A percentile compares a stretch with the other conserved stretches of the same genome.
Evolutionary conservation across 2,113 vertebrate species (phyloP).

Genomic region (Hippopotamus amphibius): DNA sequence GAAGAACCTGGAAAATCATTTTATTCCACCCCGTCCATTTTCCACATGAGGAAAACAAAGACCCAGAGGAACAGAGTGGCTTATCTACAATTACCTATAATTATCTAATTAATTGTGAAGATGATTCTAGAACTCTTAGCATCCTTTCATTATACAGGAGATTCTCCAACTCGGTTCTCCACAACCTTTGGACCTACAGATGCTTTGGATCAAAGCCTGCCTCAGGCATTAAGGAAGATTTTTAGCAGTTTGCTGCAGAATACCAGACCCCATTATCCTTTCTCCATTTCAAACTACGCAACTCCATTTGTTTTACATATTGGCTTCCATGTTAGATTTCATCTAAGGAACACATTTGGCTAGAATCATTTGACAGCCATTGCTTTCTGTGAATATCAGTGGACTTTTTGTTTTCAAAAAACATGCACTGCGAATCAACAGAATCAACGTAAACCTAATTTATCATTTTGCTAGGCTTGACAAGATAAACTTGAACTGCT

Average conservation of each 20-base stretch:
- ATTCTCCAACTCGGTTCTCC: background rate
- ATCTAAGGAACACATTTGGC: background rate
- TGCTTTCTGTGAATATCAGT: background rate
- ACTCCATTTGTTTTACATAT: background rate
- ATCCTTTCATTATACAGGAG: background rate
- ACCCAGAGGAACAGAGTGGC: background rate
- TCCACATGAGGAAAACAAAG: background rate
- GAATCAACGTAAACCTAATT: background rate
- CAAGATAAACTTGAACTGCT: background rate
- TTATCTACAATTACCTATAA: background rate
- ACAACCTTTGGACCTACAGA: background rate
- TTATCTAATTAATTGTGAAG: background rate
- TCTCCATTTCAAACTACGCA: background rate
- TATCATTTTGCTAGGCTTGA: background rate
- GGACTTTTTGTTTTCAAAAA: background rate
- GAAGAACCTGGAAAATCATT: background rate
- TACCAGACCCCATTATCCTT: background rate
- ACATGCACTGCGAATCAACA: background rate
- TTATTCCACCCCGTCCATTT: background rate
- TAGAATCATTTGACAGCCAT: background rate
- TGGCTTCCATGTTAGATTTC: background rate
- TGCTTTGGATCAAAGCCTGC: background rate
- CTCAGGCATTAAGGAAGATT: background rate
- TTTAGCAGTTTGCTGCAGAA: slow-evolving; percentile 1
- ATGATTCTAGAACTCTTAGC: background rate